phyloP scores from a whole-genome alignment of 2,888 invertebrate species.

The Tipula unca region DNA sequence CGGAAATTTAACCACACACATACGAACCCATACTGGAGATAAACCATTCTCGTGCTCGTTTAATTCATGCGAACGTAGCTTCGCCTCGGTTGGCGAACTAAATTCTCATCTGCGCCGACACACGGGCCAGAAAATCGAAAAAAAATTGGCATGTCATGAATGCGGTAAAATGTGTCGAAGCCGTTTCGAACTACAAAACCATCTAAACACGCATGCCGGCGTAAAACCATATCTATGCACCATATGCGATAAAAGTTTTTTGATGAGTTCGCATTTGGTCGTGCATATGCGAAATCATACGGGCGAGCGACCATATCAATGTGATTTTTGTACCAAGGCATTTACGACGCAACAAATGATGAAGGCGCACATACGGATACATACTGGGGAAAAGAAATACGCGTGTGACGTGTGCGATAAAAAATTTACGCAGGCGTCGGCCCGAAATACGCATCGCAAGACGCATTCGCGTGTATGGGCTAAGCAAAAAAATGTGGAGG shows the following conservation, averaged over 20 bases:
- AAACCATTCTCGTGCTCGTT: constrained; percentile 21
- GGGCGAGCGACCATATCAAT: constrained; percentile 24
- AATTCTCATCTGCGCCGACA: constrained; percentile 22
- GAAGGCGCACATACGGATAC: constrained; percentile 23
- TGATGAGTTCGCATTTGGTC: constrained; percentile 23
- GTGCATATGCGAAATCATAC: constrained; percentile 24
- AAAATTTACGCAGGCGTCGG: constrained; percentile 22
- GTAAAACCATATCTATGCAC: constrained; percentile 23
- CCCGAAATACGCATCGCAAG: constrained; percentile 23
- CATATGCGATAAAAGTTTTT: constrained; percentile 23
- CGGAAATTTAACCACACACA: constrained; percentile 22
- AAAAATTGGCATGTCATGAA: constrained; percentile 21
- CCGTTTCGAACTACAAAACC: constrained; percentile 22
- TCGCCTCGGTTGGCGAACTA: constrained; percentile 22
- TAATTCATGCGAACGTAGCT: constrained; percentile 21
- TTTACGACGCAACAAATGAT: constrained; percentile 21
- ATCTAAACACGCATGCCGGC: constrained; percentile 24
- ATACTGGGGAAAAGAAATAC: constrained; percentile 24
- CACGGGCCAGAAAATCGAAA: constrained; percentile 20
- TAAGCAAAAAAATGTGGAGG: neutral
- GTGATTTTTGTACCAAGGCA: constrained; percentile 21
- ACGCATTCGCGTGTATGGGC: neutral
- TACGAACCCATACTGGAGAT: constrained; percentile 21
- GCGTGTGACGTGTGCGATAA: constrained; percentile 23
- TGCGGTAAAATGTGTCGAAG: constrained; percentile 22